Evolutionary conservation across 2,113 vertebrate species (phyloP).

Genomic region (Actinemys pallida): DNA sequence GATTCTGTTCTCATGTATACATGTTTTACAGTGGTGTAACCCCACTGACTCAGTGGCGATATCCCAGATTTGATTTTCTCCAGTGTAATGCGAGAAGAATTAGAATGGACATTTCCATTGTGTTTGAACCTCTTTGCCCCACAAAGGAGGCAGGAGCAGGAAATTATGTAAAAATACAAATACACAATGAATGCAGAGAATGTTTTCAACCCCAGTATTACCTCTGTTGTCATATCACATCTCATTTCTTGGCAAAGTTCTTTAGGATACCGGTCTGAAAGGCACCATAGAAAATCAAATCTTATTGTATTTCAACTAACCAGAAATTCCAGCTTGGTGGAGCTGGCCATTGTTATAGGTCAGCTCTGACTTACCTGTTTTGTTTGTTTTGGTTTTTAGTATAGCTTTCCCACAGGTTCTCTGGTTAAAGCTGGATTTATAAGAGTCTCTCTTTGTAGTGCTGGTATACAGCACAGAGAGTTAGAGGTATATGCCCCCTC

Average conservation of each 20-base stretch:
- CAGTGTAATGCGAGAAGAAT: background rate
- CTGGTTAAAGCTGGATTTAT: background rate
- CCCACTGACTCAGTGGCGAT: background rate
- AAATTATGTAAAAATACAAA: background rate
- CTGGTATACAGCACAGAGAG: background rate
- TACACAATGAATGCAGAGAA: background rate
- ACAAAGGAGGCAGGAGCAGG: background rate
- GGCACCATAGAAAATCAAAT: background rate
- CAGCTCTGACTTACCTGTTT: background rate
- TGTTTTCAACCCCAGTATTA: background rate
- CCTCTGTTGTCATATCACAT: background rate
- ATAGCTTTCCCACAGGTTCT: background rate
- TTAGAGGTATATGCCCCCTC: background rate
- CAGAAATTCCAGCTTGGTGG: background rate
- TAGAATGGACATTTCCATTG: background rate
- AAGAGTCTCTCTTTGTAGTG: background rate
- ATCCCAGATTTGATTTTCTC: background rate
- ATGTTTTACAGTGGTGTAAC: background rate
- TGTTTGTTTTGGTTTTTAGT: background rate
- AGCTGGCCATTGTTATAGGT: background rate
- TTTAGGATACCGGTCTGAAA: background rate
- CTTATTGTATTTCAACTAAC: background rate
- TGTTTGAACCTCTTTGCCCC: background rate
- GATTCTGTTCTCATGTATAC: background rate
- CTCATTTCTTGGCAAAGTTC: background rate